Percentiles rank a stretch among this genome's conserved stretches.
Conservation (phyloP, 2,888 invertebrate genomes). For the Adineta ricciae region DNA sequence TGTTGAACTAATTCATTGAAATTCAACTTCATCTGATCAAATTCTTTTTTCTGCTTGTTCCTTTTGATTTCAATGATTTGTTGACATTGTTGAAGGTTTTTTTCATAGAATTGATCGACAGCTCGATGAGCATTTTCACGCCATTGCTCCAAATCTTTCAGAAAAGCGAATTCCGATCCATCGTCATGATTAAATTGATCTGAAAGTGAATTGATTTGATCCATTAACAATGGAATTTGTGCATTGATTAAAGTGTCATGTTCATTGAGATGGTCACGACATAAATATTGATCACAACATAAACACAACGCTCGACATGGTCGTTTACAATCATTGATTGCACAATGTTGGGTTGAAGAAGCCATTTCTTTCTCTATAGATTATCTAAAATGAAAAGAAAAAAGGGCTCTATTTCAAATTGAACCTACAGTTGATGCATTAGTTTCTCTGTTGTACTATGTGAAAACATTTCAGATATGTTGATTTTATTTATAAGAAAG, state of each 20-base stretch:
- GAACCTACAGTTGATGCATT: no score
- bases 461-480: no score
- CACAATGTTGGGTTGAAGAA: neutral
- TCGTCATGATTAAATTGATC: neutral
- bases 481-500: no score
- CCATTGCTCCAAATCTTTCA: neutral
- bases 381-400: no score
- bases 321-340: neutral
- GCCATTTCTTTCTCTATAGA: neutral
- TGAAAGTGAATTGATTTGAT: neutral
- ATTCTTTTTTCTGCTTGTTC: neutral
- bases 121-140: neutral
- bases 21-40: neutral
- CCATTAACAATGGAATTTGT: neutral
- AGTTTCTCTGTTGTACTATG: no score
- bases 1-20: neutral
- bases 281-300: slow-evolving; percentile 8
- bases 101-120: neutral
- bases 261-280: neutral
- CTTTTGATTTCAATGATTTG: neutral
- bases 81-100: neutral
- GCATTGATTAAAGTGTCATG: neutral
- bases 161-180: neutral
- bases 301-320: neutral
- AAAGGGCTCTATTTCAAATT: no score